Conservation (phyloP, 2,888 invertebrate species). For the Mechanitis messenoides region DNA sequence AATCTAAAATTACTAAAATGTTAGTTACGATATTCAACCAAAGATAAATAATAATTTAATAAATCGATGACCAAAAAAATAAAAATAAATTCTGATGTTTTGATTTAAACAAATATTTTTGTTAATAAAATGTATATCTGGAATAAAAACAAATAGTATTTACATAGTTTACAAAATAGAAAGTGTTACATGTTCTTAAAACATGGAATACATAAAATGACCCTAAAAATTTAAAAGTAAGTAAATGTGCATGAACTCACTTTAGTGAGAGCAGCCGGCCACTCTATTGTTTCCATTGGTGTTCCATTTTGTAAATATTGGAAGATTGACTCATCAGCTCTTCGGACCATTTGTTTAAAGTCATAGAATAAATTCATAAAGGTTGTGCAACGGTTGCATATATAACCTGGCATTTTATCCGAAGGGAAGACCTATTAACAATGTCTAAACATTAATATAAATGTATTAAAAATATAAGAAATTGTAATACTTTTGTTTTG, state of each 20-base stretch:
- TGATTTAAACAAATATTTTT: too few relatives aligned
- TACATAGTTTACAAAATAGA: too few relatives aligned
- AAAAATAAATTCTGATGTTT: too few relatives aligned
- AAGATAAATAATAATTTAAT: too few relatives aligned
- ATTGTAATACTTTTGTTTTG: constrained; percentile 8
- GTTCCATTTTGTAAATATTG: constrained; percentile 81
- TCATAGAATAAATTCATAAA: constrained; percentile 83
- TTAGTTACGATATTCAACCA: neutral
- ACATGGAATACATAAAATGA: too few relatives aligned
- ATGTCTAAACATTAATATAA: constrained; percentile 7
- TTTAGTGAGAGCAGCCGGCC: constrained; percentile 59
- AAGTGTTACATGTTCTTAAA: too few relatives aligned
- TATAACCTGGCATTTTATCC: constrained; percentile 85
- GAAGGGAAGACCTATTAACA: constrained; percentile 74
- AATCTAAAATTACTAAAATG: neutral
- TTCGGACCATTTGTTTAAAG: constrained; percentile 85
- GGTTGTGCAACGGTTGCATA: constrained; percentile 81
- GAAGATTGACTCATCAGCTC: constrained; percentile 82
- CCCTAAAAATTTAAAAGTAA: too few relatives aligned
- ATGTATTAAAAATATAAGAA: constrained; percentile 2
- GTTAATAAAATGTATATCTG: too few relatives aligned
- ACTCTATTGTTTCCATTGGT: constrained; percentile 71
- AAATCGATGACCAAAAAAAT: too few relatives aligned
- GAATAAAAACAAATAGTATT: too few relatives aligned
- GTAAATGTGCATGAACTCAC: constrained; percentile 39